Percentiles rank a stretch among this genome's conserved stretches.
These are phyloP conservation scores for Hydraecia micacea DNA, from an alignment of 2,888 invertebrate species.

Conservation along the genomic window DNA sequence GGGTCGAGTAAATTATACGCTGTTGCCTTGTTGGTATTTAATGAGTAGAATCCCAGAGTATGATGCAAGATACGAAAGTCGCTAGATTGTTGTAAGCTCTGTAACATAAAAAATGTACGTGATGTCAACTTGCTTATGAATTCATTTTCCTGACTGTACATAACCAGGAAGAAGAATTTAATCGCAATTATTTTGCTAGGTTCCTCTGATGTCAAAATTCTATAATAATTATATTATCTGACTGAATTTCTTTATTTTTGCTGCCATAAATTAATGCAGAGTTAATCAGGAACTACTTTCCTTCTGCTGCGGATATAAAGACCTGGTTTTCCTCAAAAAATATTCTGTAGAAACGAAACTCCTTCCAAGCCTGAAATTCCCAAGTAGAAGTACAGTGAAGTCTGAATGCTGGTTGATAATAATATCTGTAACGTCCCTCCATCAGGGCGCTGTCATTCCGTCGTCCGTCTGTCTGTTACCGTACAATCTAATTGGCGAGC, in stretches of 20 bases:
- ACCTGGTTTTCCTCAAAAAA: background rate
- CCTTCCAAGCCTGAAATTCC: background rate
- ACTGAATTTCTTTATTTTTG: background rate
- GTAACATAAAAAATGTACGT: no score
- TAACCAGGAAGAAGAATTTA: no score
- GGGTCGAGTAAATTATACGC: background rate
- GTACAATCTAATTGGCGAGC: slow-evolving; percentile 51
- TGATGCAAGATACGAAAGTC: background rate
- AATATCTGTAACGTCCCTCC: slow-evolving; percentile 21
- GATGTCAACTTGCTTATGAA: no score
- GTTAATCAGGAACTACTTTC: background rate
- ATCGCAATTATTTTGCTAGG: background rate
- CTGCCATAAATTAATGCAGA: background rate
- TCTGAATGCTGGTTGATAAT: slow-evolving; percentile 41
- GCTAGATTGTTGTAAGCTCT: background rate
- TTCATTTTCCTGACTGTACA: background rate
- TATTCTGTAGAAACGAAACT: background rate
- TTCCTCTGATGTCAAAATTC: background rate
- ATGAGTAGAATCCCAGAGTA: background rate
- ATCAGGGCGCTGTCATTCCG: slow-evolving; percentile 53
- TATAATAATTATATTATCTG: background rate
- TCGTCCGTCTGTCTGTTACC: slow-evolving; percentile 52
- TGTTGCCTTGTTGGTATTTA: background rate
- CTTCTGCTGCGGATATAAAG: background rate
- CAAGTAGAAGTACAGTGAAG: slow-evolving; percentile 20